Base-by-base conservation (phyloP, 2,797 vertebrate species). In the Sphenopsis melanotis region DNA sequence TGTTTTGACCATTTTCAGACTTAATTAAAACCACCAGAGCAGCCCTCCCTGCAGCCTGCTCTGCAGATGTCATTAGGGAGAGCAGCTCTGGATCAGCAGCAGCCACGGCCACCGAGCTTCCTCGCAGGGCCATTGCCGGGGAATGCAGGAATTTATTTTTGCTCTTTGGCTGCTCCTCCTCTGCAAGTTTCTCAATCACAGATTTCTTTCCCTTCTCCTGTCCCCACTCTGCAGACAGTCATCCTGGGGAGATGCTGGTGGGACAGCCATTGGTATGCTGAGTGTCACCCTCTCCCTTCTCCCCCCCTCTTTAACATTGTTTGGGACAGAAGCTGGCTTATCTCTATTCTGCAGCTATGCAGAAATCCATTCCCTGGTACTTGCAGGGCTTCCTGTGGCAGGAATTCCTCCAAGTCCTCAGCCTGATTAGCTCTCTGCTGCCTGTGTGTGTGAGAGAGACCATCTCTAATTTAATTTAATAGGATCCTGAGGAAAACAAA, bases 391-490 rank as follows among this genome's bases (percentile, higher is more conserved):
- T 96, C 92, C 94, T 95, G 93, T 87, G 57, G 39, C 88, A 96
- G 95, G 95, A 96, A 94, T 90, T 76, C 56, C 76, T 97, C 66
- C 52, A 49, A 5, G 71, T 91, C 68, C 83, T 91, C 24, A 26
- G 55, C 42, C 83, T 94, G 89, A 84, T 95, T 88, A 90, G 83
- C 80, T 66, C 59, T 83, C 46, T 60, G 66, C 94, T 61, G 93
- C 89, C 57, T 92, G 42, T 7, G 1, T 69, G 36, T n/a, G 50
- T 5, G 49, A 3, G n/a, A 47, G 64, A 81, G 88, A 90, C 93
- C 96, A 96, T 97, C 96, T 95, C 96, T 96, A 96, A 97, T 98
- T 97, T 76, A 90, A 94, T 87, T 97, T 87, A 93, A 87, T 87
- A 71, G 76, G 93, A 82, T 83, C 76, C 93, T 90, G 96, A 97